Base-by-base conservation (phyloP, 2,888 invertebrate genomes). In the Trichopoda pennipes region DNA sequence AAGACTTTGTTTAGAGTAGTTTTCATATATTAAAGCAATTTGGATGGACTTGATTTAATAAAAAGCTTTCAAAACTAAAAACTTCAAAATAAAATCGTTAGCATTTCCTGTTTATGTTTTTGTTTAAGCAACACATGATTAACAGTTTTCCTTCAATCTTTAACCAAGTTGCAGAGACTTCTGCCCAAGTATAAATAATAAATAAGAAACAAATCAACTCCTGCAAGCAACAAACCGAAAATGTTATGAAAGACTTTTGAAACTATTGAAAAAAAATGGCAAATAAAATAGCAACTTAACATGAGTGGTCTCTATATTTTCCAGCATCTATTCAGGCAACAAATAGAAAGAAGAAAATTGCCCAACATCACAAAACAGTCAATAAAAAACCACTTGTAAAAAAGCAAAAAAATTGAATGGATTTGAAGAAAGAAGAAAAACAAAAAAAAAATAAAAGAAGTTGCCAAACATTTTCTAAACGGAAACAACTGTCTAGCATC, bases 401-500 rank as follows among this genome's bases (percentile, higher is more conserved):
- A 23, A 47, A 63, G 32, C 35, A 28, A 19, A 55, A 53, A 12
- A 73, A 60, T 56, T 70, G 49, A 17, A 68, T 68, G 63, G 35
- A 51, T 55, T 63, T 69, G 17, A 28, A 60, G 55, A 47, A 60
- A 51, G n/a, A 23, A 35, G 53, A 44, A 58, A 17, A 60, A 51
- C n/a, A 38, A 35, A 64, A 44, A 58, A 16, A 32, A 38, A 44
- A 38, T 55, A 80, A 69, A 79, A 66, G 3, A 66, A 35, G 72
- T 82, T 79, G 79, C 82, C 77, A 80, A 82, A 84, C 77, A 77
- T 76, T 84, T 78, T 86, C 85, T 87, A 88, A 89, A 88, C 89
- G 89, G 89, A 89, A 89, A 89, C 89, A 89, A 88, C 89, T 89
- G 89, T 89, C 89, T 85, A 84, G 82, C 76, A 76, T 73, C 58